A percentile compares a stretch with the other conserved stretches of the same genome.
phyloP scores from a whole-genome alignment of 2,113 vertebrate genomes.

The Gnathonemus longibarbis region DNA sequence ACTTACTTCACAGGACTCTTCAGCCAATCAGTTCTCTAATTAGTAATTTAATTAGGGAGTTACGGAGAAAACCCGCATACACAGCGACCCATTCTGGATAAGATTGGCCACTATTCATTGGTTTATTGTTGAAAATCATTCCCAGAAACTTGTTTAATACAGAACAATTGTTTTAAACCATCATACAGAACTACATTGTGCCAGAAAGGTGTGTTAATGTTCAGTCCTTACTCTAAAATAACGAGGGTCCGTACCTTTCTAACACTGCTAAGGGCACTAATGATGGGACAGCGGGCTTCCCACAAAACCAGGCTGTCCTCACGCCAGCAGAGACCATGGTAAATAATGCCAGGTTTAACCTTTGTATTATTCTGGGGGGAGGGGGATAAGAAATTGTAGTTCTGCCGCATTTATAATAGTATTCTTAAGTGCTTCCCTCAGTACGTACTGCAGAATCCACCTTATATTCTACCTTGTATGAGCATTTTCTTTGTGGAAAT shows the following conservation, averaged over 20 bases:
- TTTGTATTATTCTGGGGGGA: neutral
- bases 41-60: too few relatives aligned
- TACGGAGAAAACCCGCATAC: too few relatives aligned
- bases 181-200: neutral
- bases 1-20: neutral
- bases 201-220: neutral
- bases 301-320: neutral
- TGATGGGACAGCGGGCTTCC: neutral
- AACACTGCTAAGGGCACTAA: neutral
- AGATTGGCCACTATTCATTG: neutral
- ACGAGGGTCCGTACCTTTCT: neutral
- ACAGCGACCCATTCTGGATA: too few relatives aligned
- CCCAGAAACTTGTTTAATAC: neutral
- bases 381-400: neutral
- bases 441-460: neutral
- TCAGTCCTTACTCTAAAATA: neutral
- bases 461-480: neutral
- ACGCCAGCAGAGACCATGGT: neutral
- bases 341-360: neutral
- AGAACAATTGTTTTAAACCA: neutral
- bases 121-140: neutral
- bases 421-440: neutral
- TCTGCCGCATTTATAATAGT: neutral
- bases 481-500: neutral
- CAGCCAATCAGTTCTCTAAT: too few relatives aligned